phyloP scores from a whole-genome alignment of 2,797 vertebrate species.

The Tolypeutes matacus region DNA sequence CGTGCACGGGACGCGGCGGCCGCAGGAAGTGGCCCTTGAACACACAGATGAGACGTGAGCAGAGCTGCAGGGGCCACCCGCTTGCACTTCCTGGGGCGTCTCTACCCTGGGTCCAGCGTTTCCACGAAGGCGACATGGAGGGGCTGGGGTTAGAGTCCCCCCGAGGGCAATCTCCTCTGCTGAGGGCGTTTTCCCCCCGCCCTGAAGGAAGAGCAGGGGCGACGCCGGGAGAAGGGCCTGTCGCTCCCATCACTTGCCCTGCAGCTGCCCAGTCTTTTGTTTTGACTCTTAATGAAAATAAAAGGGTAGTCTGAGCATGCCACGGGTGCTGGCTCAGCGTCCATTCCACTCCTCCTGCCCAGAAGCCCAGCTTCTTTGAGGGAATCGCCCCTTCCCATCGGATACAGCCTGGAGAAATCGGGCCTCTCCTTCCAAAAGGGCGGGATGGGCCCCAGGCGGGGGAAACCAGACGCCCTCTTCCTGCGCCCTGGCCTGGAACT shows the following conservation, averaged over 20 bases:
- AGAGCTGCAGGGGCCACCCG: no score
- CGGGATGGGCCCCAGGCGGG: rapidly evolving
- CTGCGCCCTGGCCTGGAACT: not conserved
- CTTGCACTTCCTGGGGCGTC: no score
- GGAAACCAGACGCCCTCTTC: not conserved
- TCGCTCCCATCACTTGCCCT: not conserved
- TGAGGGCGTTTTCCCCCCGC: not conserved
- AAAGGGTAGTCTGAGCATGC: rapidly evolving
- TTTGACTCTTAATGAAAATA: rapidly evolving
- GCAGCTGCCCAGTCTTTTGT: rapidly evolving
- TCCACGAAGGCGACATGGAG: rapidly evolving
- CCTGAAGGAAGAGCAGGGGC: not conserved
- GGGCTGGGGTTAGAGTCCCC: rapidly evolving
- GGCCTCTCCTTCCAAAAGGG: not conserved
- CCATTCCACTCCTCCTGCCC: no score
- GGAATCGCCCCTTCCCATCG: not conserved
- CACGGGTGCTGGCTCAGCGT: rapidly evolving
- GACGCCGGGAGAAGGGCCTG: rapidly evolving
- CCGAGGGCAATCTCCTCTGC: no score
- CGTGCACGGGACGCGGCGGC: no score
- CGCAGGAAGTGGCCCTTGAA: no score
- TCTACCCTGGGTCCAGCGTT: rapidly evolving
- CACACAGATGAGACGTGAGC: no score
- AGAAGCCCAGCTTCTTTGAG: no score
- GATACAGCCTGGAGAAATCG: not conserved